Evolutionary conservation across 2,113 vertebrate genomes (phyloP).

Genomic region (Psittacara wagleri): DNA sequence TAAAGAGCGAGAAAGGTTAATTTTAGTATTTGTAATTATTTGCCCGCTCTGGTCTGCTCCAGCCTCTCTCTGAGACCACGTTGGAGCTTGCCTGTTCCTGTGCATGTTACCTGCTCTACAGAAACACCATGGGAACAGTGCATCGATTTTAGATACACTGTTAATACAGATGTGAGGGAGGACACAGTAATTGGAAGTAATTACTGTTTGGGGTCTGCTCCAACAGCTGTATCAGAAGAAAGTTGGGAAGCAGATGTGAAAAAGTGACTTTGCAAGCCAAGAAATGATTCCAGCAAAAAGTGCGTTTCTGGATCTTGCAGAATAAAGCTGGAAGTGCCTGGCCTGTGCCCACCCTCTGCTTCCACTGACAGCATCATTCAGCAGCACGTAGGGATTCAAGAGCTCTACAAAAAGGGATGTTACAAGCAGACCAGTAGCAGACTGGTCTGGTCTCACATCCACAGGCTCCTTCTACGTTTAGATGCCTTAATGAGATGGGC

Average conservation of each 20-base stretch:
- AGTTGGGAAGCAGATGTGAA: background rate
- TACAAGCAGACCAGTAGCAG: background rate
- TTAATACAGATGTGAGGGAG: background rate
- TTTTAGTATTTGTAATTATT: background rate
- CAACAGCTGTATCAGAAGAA: background rate
- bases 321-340: background rate
- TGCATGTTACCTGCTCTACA: background rate
- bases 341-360: background rate
- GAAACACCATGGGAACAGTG: background rate
- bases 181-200: background rate
- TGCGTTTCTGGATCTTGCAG: background rate
- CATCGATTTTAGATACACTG: background rate
- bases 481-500: background rate
- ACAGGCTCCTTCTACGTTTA: background rate
- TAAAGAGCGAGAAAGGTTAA: background rate
- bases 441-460: background rate
- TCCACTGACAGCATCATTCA: background rate
- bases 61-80: background rate
- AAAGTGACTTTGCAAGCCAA: background rate
- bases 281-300: background rate
- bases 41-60: background rate
- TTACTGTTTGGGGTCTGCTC: background rate
- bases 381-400: background rate
- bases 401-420: background rate
- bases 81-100: background rate